phyloP scores from a whole-genome alignment of 2,888 invertebrate genomes.

The Suillia variegata region DNA sequence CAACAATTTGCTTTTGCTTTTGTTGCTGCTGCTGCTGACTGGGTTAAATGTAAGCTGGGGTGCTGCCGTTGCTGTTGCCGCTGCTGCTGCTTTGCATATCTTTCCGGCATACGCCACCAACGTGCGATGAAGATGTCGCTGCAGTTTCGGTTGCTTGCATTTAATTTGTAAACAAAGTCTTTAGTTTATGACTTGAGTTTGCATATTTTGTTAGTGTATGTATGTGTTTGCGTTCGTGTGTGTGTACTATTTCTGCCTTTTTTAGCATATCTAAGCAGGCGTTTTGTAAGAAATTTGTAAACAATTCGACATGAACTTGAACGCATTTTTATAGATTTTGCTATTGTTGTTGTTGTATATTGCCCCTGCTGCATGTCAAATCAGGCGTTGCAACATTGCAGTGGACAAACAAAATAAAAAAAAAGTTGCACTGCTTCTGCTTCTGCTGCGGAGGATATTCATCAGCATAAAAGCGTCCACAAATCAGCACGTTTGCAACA shows the following conservation, averaged over 20 bases:
- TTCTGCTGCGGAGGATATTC: background rate
- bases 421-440: too few relatives aligned
- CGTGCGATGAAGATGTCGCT: constrained; percentile 36
- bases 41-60: too few relatives aligned
- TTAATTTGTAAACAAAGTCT: constrained; percentile 55
- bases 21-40: background rate
- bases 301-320: background rate
- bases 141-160: constrained; percentile 35
- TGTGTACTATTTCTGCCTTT: constrained; percentile 32
- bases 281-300: background rate
- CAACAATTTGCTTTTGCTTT: background rate
- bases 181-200: constrained; percentile 51
- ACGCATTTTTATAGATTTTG: background rate
- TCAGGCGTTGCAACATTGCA: background rate
- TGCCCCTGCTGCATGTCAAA: background rate
- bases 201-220: background rate
- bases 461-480: background rate
- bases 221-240: too few relatives aligned
- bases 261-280: constrained; percentile 39
- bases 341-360: constrained; percentile 1
- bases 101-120: constrained; percentile 14
- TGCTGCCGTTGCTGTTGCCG: too few relatives aligned
- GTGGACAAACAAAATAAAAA: too few relatives aligned
- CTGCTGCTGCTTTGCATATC: constrained; percentile 2
- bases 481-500: too few relatives aligned